A percentile compares a stretch with the other conserved stretches of the same genome.
Conservation (phyloP, 2,797 vertebrate genomes). For the Xyrichtys novacula region DNA sequence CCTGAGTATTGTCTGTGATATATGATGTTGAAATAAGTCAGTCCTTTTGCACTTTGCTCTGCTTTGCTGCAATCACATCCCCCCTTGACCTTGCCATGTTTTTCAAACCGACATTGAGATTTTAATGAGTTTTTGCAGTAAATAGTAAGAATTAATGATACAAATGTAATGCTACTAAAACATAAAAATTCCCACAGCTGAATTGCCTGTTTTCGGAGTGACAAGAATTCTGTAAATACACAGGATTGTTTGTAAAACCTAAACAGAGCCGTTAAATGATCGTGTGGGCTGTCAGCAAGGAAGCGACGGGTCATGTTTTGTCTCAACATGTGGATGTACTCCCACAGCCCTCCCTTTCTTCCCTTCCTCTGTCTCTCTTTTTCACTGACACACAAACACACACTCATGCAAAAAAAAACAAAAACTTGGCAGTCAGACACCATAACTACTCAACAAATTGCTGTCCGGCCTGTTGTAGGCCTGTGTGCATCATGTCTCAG, state of each 20-base stretch:
- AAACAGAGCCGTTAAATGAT: constrained; percentile 22
- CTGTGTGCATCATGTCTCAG: constrained; percentile 65
- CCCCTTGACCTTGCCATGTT: too few species aligned
- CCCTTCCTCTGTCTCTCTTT: not conserved
- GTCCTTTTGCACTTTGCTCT: constrained; percentile 26
- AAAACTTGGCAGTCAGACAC: constrained; percentile 68
- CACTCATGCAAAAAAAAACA: constrained; percentile 15
- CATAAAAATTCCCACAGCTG: too few species aligned
- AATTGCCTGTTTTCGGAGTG: too few species aligned
- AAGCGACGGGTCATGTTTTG: constrained; percentile 51
- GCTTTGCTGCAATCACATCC: not conserved
- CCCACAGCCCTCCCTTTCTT: not conserved
- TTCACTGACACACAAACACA: constrained; percentile 5
- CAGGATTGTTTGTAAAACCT: not conserved
- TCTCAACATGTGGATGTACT: constrained; percentile 53
- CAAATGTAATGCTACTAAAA: not conserved
- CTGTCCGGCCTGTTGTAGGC: constrained; percentile 61
- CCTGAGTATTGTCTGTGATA: constrained; percentile 17
- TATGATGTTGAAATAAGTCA: constrained; percentile 18
- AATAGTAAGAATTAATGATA: constrained; percentile 3
- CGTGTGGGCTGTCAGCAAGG: constrained; percentile 9
- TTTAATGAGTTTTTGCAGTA: too few species aligned
- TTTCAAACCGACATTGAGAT: too few species aligned
- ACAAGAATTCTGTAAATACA: not conserved
- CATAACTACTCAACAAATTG: constrained; percentile 76